Percentiles rank a stretch among this genome's conserved stretches.
Conservation (phyloP, 2,797 vertebrate species). For the Sebastes ruberrimus region DNA sequence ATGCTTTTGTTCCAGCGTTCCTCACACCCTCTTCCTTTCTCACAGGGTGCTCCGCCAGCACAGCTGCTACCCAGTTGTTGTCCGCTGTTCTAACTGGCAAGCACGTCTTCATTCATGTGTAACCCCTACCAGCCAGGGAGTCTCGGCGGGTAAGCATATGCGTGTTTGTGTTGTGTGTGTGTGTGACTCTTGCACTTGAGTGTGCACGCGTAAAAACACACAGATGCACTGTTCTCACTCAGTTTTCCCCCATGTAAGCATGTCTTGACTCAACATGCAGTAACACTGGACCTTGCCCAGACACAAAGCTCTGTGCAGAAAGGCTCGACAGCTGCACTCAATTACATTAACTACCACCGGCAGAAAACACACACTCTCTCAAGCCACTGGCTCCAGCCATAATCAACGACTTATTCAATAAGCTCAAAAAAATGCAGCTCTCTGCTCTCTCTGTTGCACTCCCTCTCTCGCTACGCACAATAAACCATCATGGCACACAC, state of each 20-base stretch:
- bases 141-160: slow-evolving; percentile 36
- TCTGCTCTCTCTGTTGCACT: slow-evolving; percentile 31
- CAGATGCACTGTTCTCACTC: slow-evolving; percentile 69
- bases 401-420: slow-evolving; percentile 80
- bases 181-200: slow-evolving; percentile 39
- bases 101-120: slow-evolving; percentile 63
- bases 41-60: slow-evolving; percentile 35
- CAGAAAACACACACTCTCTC: slow-evolving; percentile 66
- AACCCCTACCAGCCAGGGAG: slow-evolving; percentile 52
- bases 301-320: slow-evolving; percentile 71
- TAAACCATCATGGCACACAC: not conserved
- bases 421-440: slow-evolving; percentile 67
- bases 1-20: slow-evolving; percentile 38
- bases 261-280: slow-evolving; percentile 61
- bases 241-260: slow-evolving; percentile 65
- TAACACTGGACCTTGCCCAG: slow-evolving; percentile 67
- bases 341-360: slow-evolving; percentile 76
- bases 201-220: slow-evolving; percentile 52
- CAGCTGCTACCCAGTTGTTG: slow-evolving; percentile 79
- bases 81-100: slow-evolving; percentile 63
- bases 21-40: slow-evolving; percentile 17
- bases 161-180: slow-evolving; percentile 40
- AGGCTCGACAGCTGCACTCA: slow-evolving; percentile 77
- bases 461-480: not conserved
- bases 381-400: slow-evolving; percentile 71